Percentiles rank a stretch among this genome's conserved stretches.
phyloP scores from a whole-genome alignment of 2,888 invertebrate genomes.

The Rhagium mordax region DNA sequence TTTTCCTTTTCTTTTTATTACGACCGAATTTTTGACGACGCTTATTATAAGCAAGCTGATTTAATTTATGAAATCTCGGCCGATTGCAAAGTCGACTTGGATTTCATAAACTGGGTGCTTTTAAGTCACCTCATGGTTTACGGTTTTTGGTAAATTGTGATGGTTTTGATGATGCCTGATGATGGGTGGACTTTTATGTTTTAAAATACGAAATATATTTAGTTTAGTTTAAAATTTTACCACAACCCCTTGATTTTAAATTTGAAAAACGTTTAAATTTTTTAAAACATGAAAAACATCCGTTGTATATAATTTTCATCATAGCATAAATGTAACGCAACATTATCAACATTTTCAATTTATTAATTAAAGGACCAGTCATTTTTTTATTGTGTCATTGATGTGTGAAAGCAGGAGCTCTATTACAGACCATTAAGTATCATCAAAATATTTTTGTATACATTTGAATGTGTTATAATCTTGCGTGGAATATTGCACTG shows the following conservation, averaged over 20 bases:
- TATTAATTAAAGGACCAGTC: background rate
- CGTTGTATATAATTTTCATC: conserved; percentile 5
- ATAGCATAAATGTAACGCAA: conserved; percentile 22
- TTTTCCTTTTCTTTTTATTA: conserved; percentile 1
- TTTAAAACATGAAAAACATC: conserved; percentile 13
- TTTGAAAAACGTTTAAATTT: background rate
- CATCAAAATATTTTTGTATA: background rate
- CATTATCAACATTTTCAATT: conserved; percentile 15
- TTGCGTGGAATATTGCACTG: too few relatives aligned
- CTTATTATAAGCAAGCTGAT: background rate
- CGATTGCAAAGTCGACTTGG: background rate
- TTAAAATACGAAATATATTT: conserved; percentile 31
- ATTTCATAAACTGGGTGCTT: conserved; percentile 31
- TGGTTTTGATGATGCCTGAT: conserved; percentile 67
- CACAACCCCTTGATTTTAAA: background rate
- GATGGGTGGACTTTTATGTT: conserved; percentile 38
- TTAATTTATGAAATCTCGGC: conserved; percentile 17
- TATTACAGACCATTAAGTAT: background rate
- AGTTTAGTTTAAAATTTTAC: background rate
- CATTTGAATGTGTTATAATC: conserved; percentile 2
- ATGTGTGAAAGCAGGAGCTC: background rate
- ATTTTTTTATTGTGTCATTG: background rate
- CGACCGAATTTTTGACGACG: conserved; percentile 5
- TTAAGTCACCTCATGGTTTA: conserved; percentile 69
- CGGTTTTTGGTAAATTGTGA: conserved; percentile 67